These are phyloP conservation scores for Cynopterus sphinx DNA, from an alignment of 2,797 vertebrate genomes.

Conservation along the genomic window DNA sequence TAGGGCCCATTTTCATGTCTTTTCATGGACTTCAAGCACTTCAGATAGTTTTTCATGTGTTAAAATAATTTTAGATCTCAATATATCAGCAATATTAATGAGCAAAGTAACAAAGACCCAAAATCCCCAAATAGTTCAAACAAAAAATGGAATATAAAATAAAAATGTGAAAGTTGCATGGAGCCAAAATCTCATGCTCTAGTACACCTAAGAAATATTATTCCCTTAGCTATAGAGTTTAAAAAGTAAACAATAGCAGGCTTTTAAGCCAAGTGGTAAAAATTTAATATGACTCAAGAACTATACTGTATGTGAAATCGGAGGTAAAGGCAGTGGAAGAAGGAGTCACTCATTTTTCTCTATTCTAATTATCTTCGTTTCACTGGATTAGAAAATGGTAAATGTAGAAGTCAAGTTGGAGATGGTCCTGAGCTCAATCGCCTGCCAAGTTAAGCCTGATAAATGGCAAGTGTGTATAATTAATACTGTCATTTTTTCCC, in stretches of 20 bases:
- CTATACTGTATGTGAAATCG: conserved; percentile 56
- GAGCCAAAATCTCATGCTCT: neutral
- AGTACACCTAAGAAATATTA: conserved; percentile 36
- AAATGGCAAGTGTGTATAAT: conserved; percentile 89
- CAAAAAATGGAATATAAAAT: conserved; percentile 45
- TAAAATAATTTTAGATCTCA: conserved; percentile 61
- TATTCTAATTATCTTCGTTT: conserved; percentile 89
- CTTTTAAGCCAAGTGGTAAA: conserved; percentile 62
- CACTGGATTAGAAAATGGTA: conserved; percentile 89
- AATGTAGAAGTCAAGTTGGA: conserved; percentile 88
- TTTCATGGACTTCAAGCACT: neutral
- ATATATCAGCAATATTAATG: conserved; percentile 49
- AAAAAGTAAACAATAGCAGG: conserved; percentile 60
- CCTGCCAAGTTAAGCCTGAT: conserved; percentile 90
- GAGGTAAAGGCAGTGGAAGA: conserved; percentile 66
- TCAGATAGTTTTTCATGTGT: neutral
- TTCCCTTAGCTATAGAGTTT: conserved; percentile 35
- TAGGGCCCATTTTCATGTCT: neutral
- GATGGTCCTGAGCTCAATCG: conserved; percentile 86
- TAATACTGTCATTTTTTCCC: conserved; percentile 88
- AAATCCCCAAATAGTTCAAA: conserved; percentile 46
- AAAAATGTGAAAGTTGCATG: conserved; percentile 38
- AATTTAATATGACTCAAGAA: conserved; percentile 57
- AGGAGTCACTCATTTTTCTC: conserved; percentile 82
- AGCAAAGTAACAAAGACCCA: conserved; percentile 46